phyloP scores from a whole-genome alignment of 2,888 invertebrate species.

The Tinea semifulvella region DNA sequence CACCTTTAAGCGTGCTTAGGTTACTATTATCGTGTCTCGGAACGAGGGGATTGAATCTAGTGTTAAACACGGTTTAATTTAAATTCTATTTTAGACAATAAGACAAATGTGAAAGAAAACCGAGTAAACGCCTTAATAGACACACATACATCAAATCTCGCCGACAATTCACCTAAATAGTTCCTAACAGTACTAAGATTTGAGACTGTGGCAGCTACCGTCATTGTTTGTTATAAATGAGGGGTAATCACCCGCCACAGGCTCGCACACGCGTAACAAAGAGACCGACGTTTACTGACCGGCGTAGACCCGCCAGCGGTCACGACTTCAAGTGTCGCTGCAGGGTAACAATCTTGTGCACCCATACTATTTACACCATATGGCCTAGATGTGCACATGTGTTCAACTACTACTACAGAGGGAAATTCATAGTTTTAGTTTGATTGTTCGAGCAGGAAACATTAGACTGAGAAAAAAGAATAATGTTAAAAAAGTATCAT shows the following conservation, averaged over 20 bases:
- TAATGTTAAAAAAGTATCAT: too few relatives aligned
- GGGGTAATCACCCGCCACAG: constrained; percentile 16
- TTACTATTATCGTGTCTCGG: too few relatives aligned
- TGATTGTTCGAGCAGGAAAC: too few relatives aligned
- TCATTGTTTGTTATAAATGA: constrained; percentile 18
- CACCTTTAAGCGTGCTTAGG: too few relatives aligned
- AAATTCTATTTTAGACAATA: too few relatives aligned
- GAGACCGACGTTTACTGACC: constrained; percentile 6
- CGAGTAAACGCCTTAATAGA: too few relatives aligned
- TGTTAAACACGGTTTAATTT: too few relatives aligned
- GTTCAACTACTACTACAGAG: neutral
- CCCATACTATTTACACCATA: neutral
- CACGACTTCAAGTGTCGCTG: constrained; percentile 2
- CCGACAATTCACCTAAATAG: constrained; percentile 13
- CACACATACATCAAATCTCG: constrained; percentile 5
- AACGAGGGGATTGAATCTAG: too few relatives aligned
- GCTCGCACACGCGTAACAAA: constrained; percentile 10
- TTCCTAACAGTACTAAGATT: constrained; percentile 12
- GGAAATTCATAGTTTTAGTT: too few relatives aligned
- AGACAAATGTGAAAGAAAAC: too few relatives aligned
- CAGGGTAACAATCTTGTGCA: constrained; percentile 6
- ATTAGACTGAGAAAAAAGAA: too few relatives aligned
- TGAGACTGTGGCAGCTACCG: constrained; percentile 15
- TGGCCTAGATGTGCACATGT: too few relatives aligned
- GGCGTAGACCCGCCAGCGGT: neutral